A percentile compares a stretch with the other conserved stretches of the same genome.
phyloP scores from a whole-genome alignment of 2,113 vertebrate genomes.

The Carlito syrichta region DNA sequence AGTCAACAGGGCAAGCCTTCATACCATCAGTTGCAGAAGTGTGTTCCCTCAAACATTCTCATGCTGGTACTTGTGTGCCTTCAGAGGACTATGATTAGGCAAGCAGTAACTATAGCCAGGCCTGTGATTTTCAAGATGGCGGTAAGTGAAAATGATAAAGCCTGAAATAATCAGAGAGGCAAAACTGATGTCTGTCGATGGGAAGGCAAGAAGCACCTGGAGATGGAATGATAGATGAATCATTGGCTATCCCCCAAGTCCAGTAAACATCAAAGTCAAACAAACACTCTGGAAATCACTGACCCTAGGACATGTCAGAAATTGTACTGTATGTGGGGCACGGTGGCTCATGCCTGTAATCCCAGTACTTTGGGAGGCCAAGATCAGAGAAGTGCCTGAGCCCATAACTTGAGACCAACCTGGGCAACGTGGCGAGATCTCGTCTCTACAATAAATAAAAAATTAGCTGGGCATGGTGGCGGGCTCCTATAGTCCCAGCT shows the following conservation, averaged over 20 bases:
- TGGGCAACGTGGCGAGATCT: too few relatives aligned
- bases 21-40: neutral
- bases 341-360: too few relatives aligned
- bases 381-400: too few relatives aligned
- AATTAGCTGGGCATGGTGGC: too few relatives aligned
- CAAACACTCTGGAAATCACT: neutral
- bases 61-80: neutral
- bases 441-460: too few relatives aligned
- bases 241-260: neutral
- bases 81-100: neutral
- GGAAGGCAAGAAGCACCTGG: neutral
- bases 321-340: neutral
- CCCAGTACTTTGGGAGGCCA: too few relatives aligned
- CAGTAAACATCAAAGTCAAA: neutral
- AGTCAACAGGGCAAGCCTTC: neutral
- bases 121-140: neutral
- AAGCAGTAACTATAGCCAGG: neutral
- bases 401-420: too few relatives aligned
- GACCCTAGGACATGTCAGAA: neutral
- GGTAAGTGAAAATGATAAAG: neutral
- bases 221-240: neutral
- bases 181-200: neutral
- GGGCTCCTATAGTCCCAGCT: too few relatives aligned
- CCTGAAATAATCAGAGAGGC: neutral
- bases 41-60: neutral